phyloP scores from a whole-genome alignment of 2,888 invertebrate genomes.

The Drosophila falleni region DNA sequence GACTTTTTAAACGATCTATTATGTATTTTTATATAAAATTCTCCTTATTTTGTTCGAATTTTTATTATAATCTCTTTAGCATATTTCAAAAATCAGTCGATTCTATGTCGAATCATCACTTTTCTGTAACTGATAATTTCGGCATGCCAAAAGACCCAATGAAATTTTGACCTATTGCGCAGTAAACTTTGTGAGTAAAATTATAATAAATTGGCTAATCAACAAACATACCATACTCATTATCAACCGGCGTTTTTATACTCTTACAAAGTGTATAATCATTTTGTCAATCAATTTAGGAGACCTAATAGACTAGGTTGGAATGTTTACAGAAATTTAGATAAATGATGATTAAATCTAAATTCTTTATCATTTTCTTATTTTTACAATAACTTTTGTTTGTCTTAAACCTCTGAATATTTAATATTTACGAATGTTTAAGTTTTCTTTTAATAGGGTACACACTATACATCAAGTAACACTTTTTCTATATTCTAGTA shows the following conservation, averaged over 20 bases:
- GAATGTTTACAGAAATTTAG: neutral
- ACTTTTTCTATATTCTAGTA: too few species aligned
- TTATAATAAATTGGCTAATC: constrained; percentile 19
- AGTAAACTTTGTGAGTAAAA: constrained; percentile 12
- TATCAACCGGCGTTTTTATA: constrained; percentile 2
- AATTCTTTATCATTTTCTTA: too few species aligned
- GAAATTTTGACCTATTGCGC: constrained; percentile 10
- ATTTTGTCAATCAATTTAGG: neutral
- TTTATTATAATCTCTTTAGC: neutral
- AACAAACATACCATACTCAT: constrained; percentile 16
- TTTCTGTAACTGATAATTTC: neutral
- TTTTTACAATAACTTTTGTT: too few species aligned
- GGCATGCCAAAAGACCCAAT: neutral
- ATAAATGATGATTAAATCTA: too few species aligned
- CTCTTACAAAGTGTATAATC: neutral
- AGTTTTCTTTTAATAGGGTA: too few species aligned
- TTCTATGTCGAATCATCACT: too few species aligned
- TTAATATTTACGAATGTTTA: too few species aligned
- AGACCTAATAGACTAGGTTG: neutral
- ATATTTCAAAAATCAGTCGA: neutral
- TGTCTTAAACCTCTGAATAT: too few species aligned
- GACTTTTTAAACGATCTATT: too few species aligned
- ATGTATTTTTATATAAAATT: too few species aligned
- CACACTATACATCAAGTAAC: too few species aligned
- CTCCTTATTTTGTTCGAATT: too few species aligned